phyloP scores from a whole-genome alignment of 2,797 vertebrate genomes.

The Onychomys leucogaster region DNA sequence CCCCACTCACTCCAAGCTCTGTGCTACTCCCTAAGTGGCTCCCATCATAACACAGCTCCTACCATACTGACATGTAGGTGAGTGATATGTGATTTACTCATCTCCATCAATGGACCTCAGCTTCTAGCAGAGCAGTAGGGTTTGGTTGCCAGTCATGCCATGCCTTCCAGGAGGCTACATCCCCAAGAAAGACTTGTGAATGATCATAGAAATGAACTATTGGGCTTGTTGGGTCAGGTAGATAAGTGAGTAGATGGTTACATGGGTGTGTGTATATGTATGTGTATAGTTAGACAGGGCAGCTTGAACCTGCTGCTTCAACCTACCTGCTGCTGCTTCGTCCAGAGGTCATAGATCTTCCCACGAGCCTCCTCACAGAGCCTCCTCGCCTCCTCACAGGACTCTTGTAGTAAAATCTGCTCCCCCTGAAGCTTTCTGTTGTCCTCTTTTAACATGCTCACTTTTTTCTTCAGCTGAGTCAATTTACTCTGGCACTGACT shows the following conservation, averaged over 20 bases:
- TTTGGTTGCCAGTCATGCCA: background rate
- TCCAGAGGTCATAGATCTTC: constrained; percentile 93
- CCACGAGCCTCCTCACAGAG: constrained; percentile 92
- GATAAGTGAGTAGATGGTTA: too few species aligned
- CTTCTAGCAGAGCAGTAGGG: background rate
- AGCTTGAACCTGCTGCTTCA: background rate
- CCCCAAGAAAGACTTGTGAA: background rate
- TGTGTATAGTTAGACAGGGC: fast-evolving
- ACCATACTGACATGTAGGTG: fast-evolving
- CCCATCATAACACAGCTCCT: background rate
- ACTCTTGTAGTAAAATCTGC: constrained; percentile 94
- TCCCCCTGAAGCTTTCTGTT: too few species aligned
- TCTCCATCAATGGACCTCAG: background rate
- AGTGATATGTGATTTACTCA: background rate
- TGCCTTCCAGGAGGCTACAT: background rate
- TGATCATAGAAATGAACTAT: too few species aligned
- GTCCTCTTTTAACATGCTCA: too few species aligned
- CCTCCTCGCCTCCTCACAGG: constrained; percentile 94
- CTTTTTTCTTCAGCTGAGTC: too few species aligned
- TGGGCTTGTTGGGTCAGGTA: background rate
- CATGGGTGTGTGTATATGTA: background rate
- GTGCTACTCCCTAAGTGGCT: background rate
- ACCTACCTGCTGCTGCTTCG: constrained; percentile 95
- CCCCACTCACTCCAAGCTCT: background rate
- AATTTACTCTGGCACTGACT: too few species aligned